Evolutionary conservation across 1,140 invertebrate genomes (phyloP).

Genomic region (Rhagoletis pomonella): DNA sequence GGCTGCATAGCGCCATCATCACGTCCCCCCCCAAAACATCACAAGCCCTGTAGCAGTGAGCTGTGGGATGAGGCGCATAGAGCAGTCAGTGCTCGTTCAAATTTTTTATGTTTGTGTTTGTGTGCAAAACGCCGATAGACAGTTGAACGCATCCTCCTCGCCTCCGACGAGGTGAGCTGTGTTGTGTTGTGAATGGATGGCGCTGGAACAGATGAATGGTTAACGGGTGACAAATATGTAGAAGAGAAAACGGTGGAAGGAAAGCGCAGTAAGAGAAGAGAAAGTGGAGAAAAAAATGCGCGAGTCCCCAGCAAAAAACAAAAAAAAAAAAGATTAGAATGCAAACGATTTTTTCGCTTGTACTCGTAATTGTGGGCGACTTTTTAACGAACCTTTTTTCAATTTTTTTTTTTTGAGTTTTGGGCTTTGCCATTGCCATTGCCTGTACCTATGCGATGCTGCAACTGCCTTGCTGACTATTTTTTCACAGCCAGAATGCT

Average conservation of each 20-base stretch:
- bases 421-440: slow-evolving; percentile 66
- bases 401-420: slow-evolving; percentile 3
- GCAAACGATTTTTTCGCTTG: slow-evolving; percentile 47
- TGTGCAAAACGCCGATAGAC: slow-evolving; percentile 22
- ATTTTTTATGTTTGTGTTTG: slow-evolving; percentile 4
- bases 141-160: slow-evolving; percentile 41
- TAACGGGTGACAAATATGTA: not conserved
- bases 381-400: slow-evolving; percentile 55
- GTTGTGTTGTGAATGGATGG: slow-evolving; percentile 43
- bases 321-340: not conserved
- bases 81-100: not conserved
- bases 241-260: not conserved
- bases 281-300: slow-evolving; percentile 32
- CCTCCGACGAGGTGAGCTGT: slow-evolving; percentile 25
- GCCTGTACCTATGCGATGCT: slow-evolving; percentile 61
- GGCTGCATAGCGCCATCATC: not conserved
- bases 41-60: not conserved
- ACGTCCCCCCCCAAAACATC: not conserved
- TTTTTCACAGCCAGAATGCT: not conserved
- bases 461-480: slow-evolving; percentile 11
- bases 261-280: not conserved
- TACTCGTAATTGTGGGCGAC: slow-evolving; percentile 55
- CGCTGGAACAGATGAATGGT: slow-evolving; percentile 38
- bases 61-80: not conserved
- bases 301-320: slow-evolving; percentile 5